These are phyloP conservation scores for Syngnathus floridae DNA, from an alignment of 2,113 vertebrate genomes.

Conservation along the genomic window DNA sequence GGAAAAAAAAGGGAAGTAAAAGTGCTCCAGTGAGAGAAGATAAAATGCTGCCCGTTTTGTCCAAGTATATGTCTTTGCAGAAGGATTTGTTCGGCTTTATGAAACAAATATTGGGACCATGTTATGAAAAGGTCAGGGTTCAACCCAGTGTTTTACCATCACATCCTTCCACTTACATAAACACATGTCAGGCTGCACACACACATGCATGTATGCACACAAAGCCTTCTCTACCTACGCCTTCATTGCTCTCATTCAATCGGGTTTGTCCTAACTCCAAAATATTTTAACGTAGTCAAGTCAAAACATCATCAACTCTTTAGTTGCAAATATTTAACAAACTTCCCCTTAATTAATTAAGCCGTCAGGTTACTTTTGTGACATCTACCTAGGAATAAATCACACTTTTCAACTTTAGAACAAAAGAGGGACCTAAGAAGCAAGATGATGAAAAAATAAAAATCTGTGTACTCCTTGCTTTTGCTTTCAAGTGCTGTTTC, in stretches of 20 bases:
- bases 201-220: not conserved
- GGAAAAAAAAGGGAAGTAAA: not conserved
- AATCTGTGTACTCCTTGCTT: not conserved
- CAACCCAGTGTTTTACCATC: constrained; percentile 43
- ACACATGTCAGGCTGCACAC: constrained; percentile 29
- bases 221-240: not conserved
- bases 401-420: not conserved
- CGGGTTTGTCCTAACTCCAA: constrained; percentile 15
- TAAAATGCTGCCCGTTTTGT: not conserved
- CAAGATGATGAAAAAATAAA: not conserved
- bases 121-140: constrained; percentile 42
- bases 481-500: constrained; percentile 2
- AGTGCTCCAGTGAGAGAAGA: not conserved
- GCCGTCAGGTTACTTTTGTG: not conserved
- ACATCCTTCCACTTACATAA: constrained; percentile 54
- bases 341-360: not conserved
- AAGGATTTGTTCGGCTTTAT: constrained; percentile 22
- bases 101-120: constrained; percentile 55
- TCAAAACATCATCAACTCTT: not conserved
- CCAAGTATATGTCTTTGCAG: not conserved
- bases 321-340: not conserved
- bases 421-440: not conserved
- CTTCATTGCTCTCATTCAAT: not conserved
- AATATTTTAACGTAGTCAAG: not conserved
- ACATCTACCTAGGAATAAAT: not conserved